Base-by-base conservation (phyloP, 64 coral and sea anemone genomes). In the Catalaphyllia jardinei region DNA sequence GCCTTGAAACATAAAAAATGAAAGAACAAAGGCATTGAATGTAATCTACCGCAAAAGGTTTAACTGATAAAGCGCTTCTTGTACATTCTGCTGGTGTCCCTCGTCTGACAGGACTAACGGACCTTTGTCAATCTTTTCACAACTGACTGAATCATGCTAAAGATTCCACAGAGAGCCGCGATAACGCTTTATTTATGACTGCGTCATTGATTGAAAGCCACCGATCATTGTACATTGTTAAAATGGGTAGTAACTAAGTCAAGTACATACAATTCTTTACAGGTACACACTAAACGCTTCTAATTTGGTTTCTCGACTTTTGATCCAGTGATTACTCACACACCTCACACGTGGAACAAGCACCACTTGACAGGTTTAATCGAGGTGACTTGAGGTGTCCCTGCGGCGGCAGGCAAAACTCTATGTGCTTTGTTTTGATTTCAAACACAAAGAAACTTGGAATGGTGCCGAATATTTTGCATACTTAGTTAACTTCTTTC, bases 231-330 rank as follows among this genome's bases (percentile, higher is more conserved):
- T 61, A 60, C 81, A 63, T 67, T 71, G 81, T 71, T 71, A 62
- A 39, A 2, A 85, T 25, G 62, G 63, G 16, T 31, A 65, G 63
- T 22, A 63, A 64, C 62, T 20, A 51, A 25, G 8, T 85, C 14
- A 11, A 85, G 62, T 71, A 85, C 81, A 52, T 71, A 85, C 81
- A 71, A 71, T 69, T 85, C 81, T 4, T 85, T 25, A 42, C 80
- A 33, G 80, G 80, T 62, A 67, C 60, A 83, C 31, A 64, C 67
- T 79, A 67, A 69, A 85, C n/a, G 33, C 3, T 71, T 63, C 3
- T 52, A 85, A 67, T 50, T 85, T 85, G 33, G 38, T 39, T 51
- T 69, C 24, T 71, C 81, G 81, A 69, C 81, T 85, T 85, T 85
- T 85, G 81, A 67, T 85, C 81, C 17, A 31, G 33, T 85, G 81